Base-by-base conservation (phyloP, 2,888 invertebrate species). In the Melitaea athalia region DNA sequence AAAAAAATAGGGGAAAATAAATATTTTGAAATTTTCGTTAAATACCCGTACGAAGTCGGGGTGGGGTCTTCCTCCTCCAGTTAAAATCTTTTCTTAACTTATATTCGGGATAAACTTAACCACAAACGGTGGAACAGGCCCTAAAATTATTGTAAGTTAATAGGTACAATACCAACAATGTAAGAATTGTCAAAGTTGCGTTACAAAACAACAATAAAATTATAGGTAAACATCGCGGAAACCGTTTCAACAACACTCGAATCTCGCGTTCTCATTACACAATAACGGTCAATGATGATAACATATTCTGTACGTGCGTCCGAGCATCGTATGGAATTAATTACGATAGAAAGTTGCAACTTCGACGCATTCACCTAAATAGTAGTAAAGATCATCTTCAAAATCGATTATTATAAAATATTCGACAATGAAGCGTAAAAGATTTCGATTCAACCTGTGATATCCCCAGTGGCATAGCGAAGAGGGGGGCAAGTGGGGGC, bases 321-420 rank as follows among this genome's bases (percentile, higher is more conserved):
- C 14, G 64, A 66, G 69, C 70, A 68, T 64, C 49, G 72, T 64
- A 43, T 62, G 63, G 74, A 76, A 75, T 76, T 73, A 71, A 74
- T 76, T 74, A 73, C 31, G 61, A 64, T 76, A 74, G 76, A 76
- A 75, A 76, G 76, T 72, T 50, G 63, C 62, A 64, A 65, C 63
- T 69, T 70, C 38, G 50, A 61, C 62, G 66, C 70, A 67, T 71
- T 72, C 73, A 71, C 69, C 72, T 63, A 70, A 72, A 72, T 67
- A 14, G 5, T 17, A 6, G 3, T n/a, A 3, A 49, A 49, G n/a
- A n/a, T 49, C n/a, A 6, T 14, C 2, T n/a, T 14, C 14, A 6
- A 14, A 49, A n/a, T 49, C 47, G n/a, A 49, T 52, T 52, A 14
- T 33, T 33, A n/a, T 3, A 55, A 7, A 33, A 55, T n/a, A 0